Evolutionary conservation across 2,888 invertebrate species (phyloP).

Genomic region (Drosophila lacicola): DNA sequence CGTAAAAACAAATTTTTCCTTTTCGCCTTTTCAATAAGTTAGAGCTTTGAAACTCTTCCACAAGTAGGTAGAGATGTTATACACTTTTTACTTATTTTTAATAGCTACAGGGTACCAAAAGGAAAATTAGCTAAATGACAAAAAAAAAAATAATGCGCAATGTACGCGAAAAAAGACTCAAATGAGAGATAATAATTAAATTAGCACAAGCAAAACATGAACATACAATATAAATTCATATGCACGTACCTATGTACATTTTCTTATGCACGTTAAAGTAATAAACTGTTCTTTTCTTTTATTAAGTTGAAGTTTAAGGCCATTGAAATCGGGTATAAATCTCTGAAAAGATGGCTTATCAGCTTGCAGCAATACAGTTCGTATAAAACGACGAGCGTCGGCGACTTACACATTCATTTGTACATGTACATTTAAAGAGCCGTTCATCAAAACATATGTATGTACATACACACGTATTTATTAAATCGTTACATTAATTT

Average conservation of each 20-base stretch:
- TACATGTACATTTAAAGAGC: constrained; percentile 3
- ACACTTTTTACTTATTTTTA: background rate
- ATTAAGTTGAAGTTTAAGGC: constrained; percentile 9
- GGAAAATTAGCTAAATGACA: constrained; percentile 2
- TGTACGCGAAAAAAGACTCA: constrained; percentile 5
- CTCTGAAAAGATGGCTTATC: constrained; percentile 1
- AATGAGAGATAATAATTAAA: constrained; percentile 38
- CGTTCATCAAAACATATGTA: constrained; percentile 22
- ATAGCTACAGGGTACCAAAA: background rate
- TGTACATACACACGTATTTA: background rate
- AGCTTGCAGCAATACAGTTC: background rate
- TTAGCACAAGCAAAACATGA: constrained; percentile 27
- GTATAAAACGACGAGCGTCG: background rate
- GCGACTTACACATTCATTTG: background rate
- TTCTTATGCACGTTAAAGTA: constrained; percentile 1
- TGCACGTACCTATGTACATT: background rate
- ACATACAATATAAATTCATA: constrained; percentile 1
- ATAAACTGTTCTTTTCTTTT: constrained; percentile 2
- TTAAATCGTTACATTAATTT: constrained; percentile 4
- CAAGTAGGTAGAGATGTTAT: background rate
- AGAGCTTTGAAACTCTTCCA: too few relatives aligned
- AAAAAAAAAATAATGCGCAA: constrained; percentile 1
- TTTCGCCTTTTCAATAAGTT: too few relatives aligned
- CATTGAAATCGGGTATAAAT: constrained; percentile 5
- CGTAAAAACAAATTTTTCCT: too few relatives aligned